Base-by-base conservation (phyloP, 2,113 vertebrate genomes). In the Rhipidura dahli region DNA sequence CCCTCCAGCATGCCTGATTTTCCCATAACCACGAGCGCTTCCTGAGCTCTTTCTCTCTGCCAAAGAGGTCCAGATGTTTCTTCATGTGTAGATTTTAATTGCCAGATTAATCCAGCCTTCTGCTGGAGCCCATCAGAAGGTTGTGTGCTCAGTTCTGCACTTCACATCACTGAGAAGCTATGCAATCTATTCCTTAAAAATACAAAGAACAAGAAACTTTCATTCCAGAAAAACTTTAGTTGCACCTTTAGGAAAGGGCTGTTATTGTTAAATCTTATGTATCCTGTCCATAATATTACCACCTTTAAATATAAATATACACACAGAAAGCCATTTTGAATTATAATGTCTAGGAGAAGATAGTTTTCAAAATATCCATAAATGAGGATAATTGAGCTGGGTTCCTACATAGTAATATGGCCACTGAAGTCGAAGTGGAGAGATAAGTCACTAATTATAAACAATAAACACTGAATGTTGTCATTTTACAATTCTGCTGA, bases 401-500 rank as follows among this genome's bases (percentile, higher is more conserved):
- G 11, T 87, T 90, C 40, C 80, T 73, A 73, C 35, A 69, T 9
- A 69, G 61, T 87, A 92, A 89, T 86, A 90, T 45, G 95, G 64
- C 68, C 59, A 90, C 89, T 90, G 92, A 87, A 81, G 90, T 81
- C 6, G 5, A 96, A 93, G 85, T 76, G 64, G 64, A 42, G 44
- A 76, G 86, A 84, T 49, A 94, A 97, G 95, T 96, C 69, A 83
- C 72, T 95, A 79, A 93, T 96, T 96, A 96, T 80, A 94, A 97
- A 70, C 50, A 87, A 82, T 79, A 94, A 96, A 96, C 70, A 56
- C 39, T 95, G 88, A n/a, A 88, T 94, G 90, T 84, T 95, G 87
- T 91, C 47, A 60, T 33, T 66, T 56, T 39, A 83, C 88, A 92
- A 31, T 87, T 94, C 87, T 93, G 85, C 94, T 94, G 93, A 94